Percentiles rank a stretch among this genome's conserved stretches.
phyloP scores from a whole-genome alignment of 2,797 vertebrate species.

The Hyperoplus immaculatus region DNA sequence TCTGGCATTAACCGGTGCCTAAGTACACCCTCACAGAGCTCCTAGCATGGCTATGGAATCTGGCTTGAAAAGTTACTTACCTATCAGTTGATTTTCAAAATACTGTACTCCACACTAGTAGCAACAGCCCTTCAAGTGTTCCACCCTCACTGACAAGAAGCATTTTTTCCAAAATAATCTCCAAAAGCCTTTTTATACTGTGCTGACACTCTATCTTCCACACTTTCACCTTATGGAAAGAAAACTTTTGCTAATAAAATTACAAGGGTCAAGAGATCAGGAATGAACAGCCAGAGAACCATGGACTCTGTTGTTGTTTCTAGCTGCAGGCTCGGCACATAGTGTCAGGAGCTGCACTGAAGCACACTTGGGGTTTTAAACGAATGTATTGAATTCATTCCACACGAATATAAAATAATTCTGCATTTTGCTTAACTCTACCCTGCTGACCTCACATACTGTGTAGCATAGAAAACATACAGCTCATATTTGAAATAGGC shows the following conservation, averaged over 20 bases:
- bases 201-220: constrained; percentile 1
- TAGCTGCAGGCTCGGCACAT: constrained; percentile 12
- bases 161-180: constrained; percentile 14
- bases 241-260: constrained; percentile 5
- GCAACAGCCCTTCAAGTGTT: neutral
- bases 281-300: constrained; percentile 16
- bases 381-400: constrained; percentile 3
- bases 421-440: constrained; percentile 18
- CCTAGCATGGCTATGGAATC: neutral
- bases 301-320: neutral
- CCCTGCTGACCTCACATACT: neutral
- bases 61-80: neutral
- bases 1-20: neutral
- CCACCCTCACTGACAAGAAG: neutral
- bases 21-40: neutral
- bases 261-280: constrained; percentile 24
- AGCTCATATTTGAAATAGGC: constrained; percentile 5
- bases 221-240: neutral
- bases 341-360: constrained; percentile 8
- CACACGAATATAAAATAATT: constrained; percentile 27
- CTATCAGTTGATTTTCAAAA: neutral
- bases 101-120: neutral
- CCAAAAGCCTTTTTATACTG: neutral
- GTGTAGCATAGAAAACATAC: neutral
- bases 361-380: constrained; percentile 18